These are phyloP conservation scores for cattle (Bos taurus) DNA, from an alignment of 2,113 vertebrate genomes.

Conservation along the genomic window DNA sequence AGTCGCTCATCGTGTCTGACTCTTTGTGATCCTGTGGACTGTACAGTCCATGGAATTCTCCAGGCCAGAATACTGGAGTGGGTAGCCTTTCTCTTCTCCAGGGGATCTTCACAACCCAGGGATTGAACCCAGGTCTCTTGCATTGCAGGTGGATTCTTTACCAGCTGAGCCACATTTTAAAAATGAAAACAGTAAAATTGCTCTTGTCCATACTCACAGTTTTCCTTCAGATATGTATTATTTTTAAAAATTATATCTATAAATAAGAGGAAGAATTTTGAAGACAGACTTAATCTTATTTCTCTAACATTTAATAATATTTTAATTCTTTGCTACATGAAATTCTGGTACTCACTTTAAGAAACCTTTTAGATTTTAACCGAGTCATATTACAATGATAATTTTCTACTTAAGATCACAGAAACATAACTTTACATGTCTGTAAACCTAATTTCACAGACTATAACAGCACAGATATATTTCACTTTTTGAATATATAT, in stretches of 20 bases:
- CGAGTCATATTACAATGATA: not conserved
- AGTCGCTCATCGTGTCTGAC: not conserved
- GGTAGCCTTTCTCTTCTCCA: not conserved
- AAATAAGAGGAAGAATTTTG: not conserved
- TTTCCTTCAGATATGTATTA: not conserved
- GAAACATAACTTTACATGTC: not conserved
- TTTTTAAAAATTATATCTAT: not conserved
- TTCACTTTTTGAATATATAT: not conserved
- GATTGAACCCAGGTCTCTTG: not conserved
- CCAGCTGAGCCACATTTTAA: not conserved
- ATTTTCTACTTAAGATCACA: not conserved
- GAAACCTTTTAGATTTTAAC: not conserved
- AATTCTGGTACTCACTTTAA: not conserved
- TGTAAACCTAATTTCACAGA: not conserved
- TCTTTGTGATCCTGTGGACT: not conserved
- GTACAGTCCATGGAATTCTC: not conserved
- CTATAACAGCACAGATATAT: not conserved
- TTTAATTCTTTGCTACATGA: not conserved
- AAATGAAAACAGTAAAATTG: not conserved
- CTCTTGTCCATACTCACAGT: not conserved
- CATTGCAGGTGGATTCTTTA: not conserved
- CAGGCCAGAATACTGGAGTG: not conserved
- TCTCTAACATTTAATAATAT: not conserved
- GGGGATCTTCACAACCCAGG: not conserved
- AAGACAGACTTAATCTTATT: not conserved